These are phyloP conservation scores for Suncus etruscus DNA, from an alignment of 2,113 vertebrate genomes.

Conservation along the genomic window DNA sequence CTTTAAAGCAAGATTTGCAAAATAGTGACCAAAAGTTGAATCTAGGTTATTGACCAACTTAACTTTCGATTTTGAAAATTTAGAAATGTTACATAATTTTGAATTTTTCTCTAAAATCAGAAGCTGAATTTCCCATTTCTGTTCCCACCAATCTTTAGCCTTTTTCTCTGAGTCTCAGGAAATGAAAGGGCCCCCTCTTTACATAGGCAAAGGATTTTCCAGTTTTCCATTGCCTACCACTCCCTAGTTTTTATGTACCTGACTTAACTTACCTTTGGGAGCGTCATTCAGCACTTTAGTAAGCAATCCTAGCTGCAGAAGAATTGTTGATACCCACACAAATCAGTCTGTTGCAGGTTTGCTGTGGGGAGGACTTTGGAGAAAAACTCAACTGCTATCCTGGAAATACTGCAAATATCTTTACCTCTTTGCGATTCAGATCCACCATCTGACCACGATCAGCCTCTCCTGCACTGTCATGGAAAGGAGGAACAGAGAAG, in stretches of 20 bases:
- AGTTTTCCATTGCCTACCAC: not conserved
- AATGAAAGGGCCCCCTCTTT: not conserved
- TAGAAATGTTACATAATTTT: conserved; percentile 23
- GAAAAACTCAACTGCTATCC: not conserved
- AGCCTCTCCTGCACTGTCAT: not conserved
- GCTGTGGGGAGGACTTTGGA: not conserved
- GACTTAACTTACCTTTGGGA: not conserved
- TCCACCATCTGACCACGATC: not conserved
- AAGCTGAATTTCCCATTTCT: not conserved
- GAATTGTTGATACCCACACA: not conserved
- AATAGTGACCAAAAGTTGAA: not conserved
- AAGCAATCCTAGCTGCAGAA: not conserved
- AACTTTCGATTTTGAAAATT: not conserved
- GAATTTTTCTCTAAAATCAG: conserved; percentile 11
- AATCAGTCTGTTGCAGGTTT: not conserved
- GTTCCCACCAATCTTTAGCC: not conserved
- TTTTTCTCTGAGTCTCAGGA: not conserved
- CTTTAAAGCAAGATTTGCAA: not conserved
- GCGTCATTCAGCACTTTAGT: not conserved
- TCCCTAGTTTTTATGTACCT: not conserved
- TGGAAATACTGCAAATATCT: not conserved
- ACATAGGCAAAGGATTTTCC: not conserved
- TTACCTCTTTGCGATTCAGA: not conserved
- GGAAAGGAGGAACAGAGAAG: not conserved
- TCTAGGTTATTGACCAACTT: not conserved